Conservation (phyloP, 2,888 invertebrate species). For the Catocala nupta region DNA sequence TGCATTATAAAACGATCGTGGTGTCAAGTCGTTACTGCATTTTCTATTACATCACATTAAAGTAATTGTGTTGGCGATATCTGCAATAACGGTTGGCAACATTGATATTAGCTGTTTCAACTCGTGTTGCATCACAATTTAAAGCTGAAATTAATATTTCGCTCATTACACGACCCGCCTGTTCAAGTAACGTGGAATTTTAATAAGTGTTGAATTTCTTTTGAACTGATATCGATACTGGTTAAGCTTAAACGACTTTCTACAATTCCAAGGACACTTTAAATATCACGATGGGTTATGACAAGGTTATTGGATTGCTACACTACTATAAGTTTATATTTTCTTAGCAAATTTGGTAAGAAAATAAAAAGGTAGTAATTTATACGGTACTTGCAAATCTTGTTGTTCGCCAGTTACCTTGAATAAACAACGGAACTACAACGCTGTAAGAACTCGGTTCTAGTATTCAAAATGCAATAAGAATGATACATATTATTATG, state of each 20-base stretch:
- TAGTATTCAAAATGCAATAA: constrained; percentile 30
- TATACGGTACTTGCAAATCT: constrained; percentile 33
- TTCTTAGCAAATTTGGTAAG: constrained; percentile 8
- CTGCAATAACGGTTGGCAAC: constrained; percentile 44
- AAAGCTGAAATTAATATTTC: constrained; percentile 45
- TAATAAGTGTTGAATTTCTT: constrained; percentile 25
- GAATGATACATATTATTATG: constrained; percentile 28
- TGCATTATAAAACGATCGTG: constrained; percentile 1
- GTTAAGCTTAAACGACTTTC: constrained; percentile 20
- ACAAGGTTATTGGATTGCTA: constrained; percentile 19
- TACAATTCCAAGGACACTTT: constrained; percentile 19
- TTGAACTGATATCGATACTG: constrained; percentile 21
- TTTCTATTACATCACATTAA: constrained; percentile 42
- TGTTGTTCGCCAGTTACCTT: constrained; percentile 41
- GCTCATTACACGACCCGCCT: constrained; percentile 24
- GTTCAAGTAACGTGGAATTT: constrained; percentile 18
- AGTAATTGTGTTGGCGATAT: constrained; percentile 39
- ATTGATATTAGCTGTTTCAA: constrained; percentile 43
- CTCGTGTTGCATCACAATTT: constrained; percentile 37
- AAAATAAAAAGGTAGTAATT: constrained; percentile 17
- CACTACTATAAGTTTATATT: constrained; percentile 14
- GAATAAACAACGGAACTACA: constrained; percentile 37
- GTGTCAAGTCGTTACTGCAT: constrained; percentile 35
- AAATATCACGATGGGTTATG: constrained; percentile 17
- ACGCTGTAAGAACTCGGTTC: constrained; percentile 21